Evolutionary conservation across 2,888 invertebrate genomes (phyloP), one percentile per base, ranked within the genome.

Genomic region (Pseudoips prasinana): DNA sequence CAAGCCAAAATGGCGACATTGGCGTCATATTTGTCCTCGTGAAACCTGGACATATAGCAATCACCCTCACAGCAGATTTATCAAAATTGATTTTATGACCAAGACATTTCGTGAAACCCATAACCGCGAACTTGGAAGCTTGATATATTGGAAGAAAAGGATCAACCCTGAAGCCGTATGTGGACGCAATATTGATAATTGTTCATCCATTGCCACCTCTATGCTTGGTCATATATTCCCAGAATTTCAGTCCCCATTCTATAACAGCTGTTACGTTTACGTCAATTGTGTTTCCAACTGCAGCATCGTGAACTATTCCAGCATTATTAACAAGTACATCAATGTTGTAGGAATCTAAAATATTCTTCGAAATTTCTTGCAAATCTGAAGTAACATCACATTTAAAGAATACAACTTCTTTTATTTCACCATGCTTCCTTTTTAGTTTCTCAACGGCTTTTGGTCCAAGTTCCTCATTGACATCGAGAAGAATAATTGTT

Each of bases 171-270:
- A 39, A 56, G n/a, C 53, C 56, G 18, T 39, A 47, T 17, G 50
- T 55, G 5, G 56, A 56, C 5, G 52, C 84, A 20, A 91, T 78
- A 60, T 92, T 92, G 8, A 92, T 77, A 24, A 92, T 82, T 1
- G 85, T 79, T 5, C 92, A 92, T 1, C 92, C 92, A 18, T 69
- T 58, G 1, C 89, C 89, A 1, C 83, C 78, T 10, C 75, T 79
- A 44, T 88, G 75, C 25, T 68, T 77, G n/a, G 88, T 73, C 88
- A 92, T 86, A 56, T 85, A 75, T 29, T 90, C 73, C 30, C 89
- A 64, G 11, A 83, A 91, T 14, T 90, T 68, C 14, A 86, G 51
- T 0, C 78, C 79, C 29, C 53, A 52, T 22, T 57, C 46, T 18
- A 57, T 34, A 3, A 46, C 28, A 23, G 57, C 36, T 22, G 45